Evolutionary conservation across 2,888 invertebrate species (phyloP).

Genomic region (Globia sparganii): DNA sequence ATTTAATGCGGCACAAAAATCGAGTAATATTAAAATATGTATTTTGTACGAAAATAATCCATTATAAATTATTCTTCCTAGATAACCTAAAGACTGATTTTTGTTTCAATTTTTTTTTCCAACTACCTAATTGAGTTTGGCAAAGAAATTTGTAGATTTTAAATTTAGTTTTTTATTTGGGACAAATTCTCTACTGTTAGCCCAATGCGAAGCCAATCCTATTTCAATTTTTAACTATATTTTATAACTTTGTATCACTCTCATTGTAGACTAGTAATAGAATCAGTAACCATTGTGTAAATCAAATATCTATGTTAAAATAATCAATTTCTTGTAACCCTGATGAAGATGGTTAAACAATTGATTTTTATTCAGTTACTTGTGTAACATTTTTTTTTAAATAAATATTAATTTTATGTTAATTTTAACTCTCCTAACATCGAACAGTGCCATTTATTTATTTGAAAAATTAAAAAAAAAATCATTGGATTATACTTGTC

Average conservation of each 20-base stretch:
- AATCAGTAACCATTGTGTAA: constrained; percentile 9
- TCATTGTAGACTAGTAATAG: constrained; percentile 1
- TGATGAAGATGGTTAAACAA: not conserved
- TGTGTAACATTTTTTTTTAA: constrained; percentile 2
- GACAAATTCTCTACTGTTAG: not conserved
- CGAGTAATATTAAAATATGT: constrained; percentile 7
- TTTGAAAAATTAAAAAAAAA: not conserved
- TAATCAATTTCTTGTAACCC: constrained; percentile 2
- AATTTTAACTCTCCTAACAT: constrained; percentile 35
- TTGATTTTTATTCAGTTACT: not conserved
- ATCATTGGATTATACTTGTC: no score
- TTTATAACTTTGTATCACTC: not conserved
- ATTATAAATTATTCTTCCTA: constrained; percentile 69
- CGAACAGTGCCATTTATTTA: constrained; percentile 55
- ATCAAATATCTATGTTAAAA: not conserved
- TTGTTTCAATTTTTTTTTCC: constrained; percentile 63
- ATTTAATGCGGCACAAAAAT: not conserved
- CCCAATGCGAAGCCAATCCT: not conserved
- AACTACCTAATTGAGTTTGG: constrained; percentile 27
- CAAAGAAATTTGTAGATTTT: constrained; percentile 33
- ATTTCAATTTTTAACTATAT: not conserved
- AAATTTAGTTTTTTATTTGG: constrained; percentile 10
- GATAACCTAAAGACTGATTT: constrained; percentile 73
- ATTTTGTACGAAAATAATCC: constrained; percentile 26
- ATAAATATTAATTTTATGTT: not conserved